Evolutionary conservation across 2,113 vertebrate species (phyloP).

Genomic region (Lepisosteus oculatus): DNA sequence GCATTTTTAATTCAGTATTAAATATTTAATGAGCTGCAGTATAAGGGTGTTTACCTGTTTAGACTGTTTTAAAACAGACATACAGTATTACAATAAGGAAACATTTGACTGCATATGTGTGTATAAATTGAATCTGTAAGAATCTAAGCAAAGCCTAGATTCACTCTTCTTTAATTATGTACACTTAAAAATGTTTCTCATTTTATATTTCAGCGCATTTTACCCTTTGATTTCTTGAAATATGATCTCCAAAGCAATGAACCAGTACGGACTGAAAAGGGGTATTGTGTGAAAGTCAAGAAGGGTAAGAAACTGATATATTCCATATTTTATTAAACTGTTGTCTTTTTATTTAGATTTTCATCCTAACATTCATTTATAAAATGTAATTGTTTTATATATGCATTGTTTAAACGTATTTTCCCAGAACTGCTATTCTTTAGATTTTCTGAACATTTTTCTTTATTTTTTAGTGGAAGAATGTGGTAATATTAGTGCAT

Average conservation of each 20-base stretch:
- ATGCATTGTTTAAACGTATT: neutral
- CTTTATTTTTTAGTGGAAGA: too few species aligned
- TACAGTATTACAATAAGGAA: too few species aligned
- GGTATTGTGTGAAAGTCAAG: slow-evolving; percentile 36
- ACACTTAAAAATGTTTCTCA: neutral
- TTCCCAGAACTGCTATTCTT: neutral
- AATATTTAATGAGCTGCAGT: too few species aligned
- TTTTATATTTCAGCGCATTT: slow-evolving; percentile 53
- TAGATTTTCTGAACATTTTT: neutral
- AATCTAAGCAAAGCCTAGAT: too few species aligned
- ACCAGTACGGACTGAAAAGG: slow-evolving; percentile 39
- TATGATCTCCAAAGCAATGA: slow-evolving; percentile 63
- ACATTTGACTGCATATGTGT: too few species aligned
- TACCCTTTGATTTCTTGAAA: slow-evolving; percentile 78
- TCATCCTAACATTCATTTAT: neutral
- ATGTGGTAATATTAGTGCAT: neutral
- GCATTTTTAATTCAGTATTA: too few species aligned
- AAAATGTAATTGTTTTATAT: neutral
- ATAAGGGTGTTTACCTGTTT: too few species aligned
- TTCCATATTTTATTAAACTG: too few species aligned
- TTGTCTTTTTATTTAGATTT: too few species aligned
- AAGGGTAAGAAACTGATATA: slow-evolving; percentile 29
- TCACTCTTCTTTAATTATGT: neutral
- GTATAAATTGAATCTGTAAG: too few species aligned
- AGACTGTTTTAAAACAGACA: too few species aligned